These are phyloP conservation scores for Emys orbicularis DNA, from an alignment of 2,797 vertebrate species.

Conservation along the genomic window DNA sequence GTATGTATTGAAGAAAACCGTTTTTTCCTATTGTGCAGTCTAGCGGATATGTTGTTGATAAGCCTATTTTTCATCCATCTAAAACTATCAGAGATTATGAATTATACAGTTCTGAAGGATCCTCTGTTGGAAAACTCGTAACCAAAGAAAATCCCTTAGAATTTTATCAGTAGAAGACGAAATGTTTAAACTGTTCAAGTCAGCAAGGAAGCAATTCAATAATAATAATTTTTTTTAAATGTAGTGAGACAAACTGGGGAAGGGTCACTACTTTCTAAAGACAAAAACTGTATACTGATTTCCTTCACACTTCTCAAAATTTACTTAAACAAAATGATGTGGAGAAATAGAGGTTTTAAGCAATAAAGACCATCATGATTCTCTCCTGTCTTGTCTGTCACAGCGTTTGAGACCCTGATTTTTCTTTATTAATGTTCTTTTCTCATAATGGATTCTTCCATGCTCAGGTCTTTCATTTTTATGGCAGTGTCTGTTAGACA, in stretches of 20 bases:
- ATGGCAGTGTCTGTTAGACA: neutral
- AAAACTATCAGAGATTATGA: neutral
- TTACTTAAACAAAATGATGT: neutral
- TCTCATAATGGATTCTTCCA: neutral
- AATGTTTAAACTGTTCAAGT: neutral
- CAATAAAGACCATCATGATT: neutral
- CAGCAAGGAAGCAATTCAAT: neutral
- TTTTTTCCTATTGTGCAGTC: neutral
- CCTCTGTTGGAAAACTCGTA: neutral
- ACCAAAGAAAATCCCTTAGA: neutral
- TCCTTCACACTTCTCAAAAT: neutral
- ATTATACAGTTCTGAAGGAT: neutral
- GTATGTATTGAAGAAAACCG: neutral
- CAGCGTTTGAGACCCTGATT: neutral
- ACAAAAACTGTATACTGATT: neutral
- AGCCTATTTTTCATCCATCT: neutral
- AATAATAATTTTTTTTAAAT: neutral
- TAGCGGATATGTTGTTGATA: neutral
- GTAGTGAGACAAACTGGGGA: neutral
- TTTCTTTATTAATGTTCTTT: neutral
- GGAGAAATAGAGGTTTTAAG: neutral
- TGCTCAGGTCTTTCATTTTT: neutral
- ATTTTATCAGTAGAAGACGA: neutral
- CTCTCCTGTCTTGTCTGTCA: neutral
- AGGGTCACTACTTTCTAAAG: neutral